Evolutionary conservation across 2,888 invertebrate genomes (phyloP), one percentile per base, ranked within the genome.

Genomic region (Campoplex capitator): DNA sequence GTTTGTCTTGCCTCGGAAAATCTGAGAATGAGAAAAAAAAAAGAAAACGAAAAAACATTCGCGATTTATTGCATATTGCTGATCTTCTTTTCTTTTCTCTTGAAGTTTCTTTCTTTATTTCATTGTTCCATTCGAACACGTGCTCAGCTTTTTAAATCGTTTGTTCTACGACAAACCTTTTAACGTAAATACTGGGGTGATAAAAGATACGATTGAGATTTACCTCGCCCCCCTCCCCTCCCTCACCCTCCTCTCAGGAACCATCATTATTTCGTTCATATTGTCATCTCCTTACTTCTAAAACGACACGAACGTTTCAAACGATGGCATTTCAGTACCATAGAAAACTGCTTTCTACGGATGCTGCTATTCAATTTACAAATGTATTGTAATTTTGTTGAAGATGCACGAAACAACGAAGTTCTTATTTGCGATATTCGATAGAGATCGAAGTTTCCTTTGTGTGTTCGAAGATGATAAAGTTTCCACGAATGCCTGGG

Each of bases 1-100:
- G 48, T 76, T 76, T 11, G 9, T 16, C 23, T 56, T 67, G 67
- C 70, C 68, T 54, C 45, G 51, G 73, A 86, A 84, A 80, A 67
- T 23, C 35, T 56, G 45, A 38, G 79, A 83, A 38, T 38, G 38
- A 58, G 2, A 23, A 32, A 45, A 62, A 62, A 23, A 23, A 23
- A 23, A 23, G 23, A 23, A 23, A 23, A 23, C 23, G 23, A 23
- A 23, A 23, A 28, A 62, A 32, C 62, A 65, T 62, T 32, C 65
- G 48, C 32, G 18, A 65, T 48, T 75, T 45, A 32, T 62, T 32
- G 32, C 16, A 32, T 62, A 62, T 62, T 62, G 32, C 32, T 28
- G 62, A 62, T 32, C 62, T 32, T 11, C 16, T 35, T 68, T 65
- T 23, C 23, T 23, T 23, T 23, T 23, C 23, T 23, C 23, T 84